These are phyloP conservation scores for Macropis europaea DNA, from an alignment of 2,888 invertebrate genomes.

Conservation along the genomic window DNA sequence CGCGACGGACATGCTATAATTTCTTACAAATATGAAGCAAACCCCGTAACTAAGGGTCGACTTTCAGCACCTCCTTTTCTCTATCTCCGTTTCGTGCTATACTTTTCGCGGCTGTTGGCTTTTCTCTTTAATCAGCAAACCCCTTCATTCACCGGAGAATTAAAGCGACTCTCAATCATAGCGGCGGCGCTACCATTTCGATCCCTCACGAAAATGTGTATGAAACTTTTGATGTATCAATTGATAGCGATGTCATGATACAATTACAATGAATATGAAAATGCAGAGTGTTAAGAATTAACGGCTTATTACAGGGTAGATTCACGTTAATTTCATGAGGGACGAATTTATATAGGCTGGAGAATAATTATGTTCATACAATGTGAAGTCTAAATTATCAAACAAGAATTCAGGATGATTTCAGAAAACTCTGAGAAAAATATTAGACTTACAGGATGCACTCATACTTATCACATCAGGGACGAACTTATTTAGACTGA, in stretches of 20 bases:
- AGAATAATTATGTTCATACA: too few relatives aligned
- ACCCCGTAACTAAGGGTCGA: constrained; percentile 28
- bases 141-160: constrained; percentile 48
- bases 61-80: constrained; percentile 62
- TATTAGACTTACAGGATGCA: too few relatives aligned
- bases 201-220: constrained; percentile 35
- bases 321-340: too few relatives aligned
- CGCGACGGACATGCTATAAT: constrained; percentile 69
- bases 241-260: constrained; percentile 11
- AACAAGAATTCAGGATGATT: too few relatives aligned
- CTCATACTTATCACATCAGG: too few relatives aligned
- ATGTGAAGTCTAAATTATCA: too few relatives aligned
- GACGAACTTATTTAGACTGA: too few relatives aligned
- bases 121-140: constrained; percentile 53
- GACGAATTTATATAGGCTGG: too few relatives aligned
- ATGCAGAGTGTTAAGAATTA: too few relatives aligned
- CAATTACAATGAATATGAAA: too few relatives aligned
- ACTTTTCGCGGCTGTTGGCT: constrained; percentile 28
- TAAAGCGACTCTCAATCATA: constrained; percentile 52
- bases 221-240: constrained; percentile 21
- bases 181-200: constrained; percentile 32
- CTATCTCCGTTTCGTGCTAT: constrained; percentile 37
- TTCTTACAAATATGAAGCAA: constrained; percentile 67
- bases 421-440: too few relatives aligned
- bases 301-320: too few relatives aligned